Base-by-base conservation (phyloP, 2,113 vertebrate genomes). In the Cisticola juncidis region DNA sequence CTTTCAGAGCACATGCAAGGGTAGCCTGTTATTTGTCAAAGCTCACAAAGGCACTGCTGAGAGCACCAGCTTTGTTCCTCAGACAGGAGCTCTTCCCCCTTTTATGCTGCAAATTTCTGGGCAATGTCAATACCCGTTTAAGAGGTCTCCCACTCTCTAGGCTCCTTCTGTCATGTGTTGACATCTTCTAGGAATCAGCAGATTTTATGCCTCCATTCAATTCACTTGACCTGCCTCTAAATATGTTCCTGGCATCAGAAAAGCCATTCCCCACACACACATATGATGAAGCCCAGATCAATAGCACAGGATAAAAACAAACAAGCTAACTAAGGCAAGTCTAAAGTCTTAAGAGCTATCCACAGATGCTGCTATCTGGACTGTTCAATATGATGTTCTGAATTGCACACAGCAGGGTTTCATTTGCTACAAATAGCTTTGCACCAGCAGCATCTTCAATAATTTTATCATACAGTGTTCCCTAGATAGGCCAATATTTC, bases 381-480 rank as follows among this genome's bases (percentile, higher is more conserved):
- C 92, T 91, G 93, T 95, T 97, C 96, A 96, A 97, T 97, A 96
- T 95, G 93, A 97, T 94, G 86, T 88, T 96, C 90, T 95, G 95
- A 97, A 96, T 97, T 96, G 94, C 93, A 92, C 96, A 95, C 97
- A 97, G 97, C 95, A 97, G 96, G 96, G 95, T 97, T 97, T 97
- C 96, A 97, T 97, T 97, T 97, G 95, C 96, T 96, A 95, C 97
- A 97, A 97, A 97, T 97, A 96, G 97, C 95, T 97, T 95, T 96
- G 96, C 95, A 96, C 95, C 90, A 92, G 86, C 84, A 96, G 92
- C 90, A 86, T 94, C 95, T 97, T 97, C 95, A 94, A 93, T 97
- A 97, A 97, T 97, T 97, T 97, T 96, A 95, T 94, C 93, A 94
- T 73, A 81, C 90, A 88, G 92, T 69, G 68, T 91, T 97, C 91